phyloP scores from a whole-genome alignment of 2,797 vertebrate species.

The Pantherophis vulpinus region DNA sequence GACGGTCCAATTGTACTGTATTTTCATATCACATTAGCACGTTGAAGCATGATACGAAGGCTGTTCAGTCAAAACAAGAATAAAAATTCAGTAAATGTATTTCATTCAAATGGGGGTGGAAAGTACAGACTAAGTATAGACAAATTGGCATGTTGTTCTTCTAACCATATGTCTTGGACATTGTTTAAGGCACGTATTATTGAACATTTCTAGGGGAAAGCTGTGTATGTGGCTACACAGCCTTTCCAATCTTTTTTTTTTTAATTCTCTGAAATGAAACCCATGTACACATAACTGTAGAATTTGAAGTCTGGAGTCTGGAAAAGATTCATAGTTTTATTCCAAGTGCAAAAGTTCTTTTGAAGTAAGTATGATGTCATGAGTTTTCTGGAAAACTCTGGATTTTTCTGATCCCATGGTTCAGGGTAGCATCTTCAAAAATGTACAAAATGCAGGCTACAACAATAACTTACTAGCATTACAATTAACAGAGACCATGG shows the following conservation, averaged over 20 bases:
- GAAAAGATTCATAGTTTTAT: slow-evolving; percentile 19
- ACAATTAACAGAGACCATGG: neutral
- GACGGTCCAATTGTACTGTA: neutral
- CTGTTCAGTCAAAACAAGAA: slow-evolving; percentile 19
- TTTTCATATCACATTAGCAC: neutral
- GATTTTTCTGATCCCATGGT: neutral
- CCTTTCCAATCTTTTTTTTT: neutral
- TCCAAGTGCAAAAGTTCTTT: slow-evolving; percentile 3
- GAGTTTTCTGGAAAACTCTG: neutral
- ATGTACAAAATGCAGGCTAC: neutral
- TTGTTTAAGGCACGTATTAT: slow-evolving; percentile 19
- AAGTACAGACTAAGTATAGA: neutral
- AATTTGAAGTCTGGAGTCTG: neutral
- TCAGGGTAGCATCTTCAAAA: neutral
- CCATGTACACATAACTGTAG: slow-evolving; percentile 1
- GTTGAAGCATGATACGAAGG: neutral
- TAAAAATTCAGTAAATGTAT: slow-evolving; percentile 1
- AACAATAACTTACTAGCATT: neutral
- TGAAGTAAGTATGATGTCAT: slow-evolving; percentile 22
- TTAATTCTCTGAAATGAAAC: neutral
- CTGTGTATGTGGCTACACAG: neutral
- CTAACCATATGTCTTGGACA: neutral
- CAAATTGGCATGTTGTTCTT: neutral
- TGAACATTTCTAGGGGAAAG: neutral
- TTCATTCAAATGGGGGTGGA: neutral